Evolutionary conservation across 2,888 invertebrate species (phyloP).

Genomic region (Sarcophaga subvicina): DNA sequence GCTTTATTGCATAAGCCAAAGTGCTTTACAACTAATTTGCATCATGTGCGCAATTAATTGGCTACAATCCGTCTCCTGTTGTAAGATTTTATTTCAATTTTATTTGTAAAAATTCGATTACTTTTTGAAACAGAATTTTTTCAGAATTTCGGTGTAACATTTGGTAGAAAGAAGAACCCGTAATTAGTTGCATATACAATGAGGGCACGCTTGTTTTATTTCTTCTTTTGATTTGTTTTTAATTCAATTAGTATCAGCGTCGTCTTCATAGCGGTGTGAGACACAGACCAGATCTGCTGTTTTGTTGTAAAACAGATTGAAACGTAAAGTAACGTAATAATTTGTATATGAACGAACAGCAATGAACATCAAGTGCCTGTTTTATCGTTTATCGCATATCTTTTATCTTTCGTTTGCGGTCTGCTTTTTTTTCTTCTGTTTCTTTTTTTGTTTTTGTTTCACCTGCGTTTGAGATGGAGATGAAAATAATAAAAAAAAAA

Average conservation of each 20-base stretch:
- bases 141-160: neutral
- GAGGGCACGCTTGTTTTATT: neutral
- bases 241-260: slow-evolving; percentile 61
- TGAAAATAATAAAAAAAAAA: neutral
- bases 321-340: slow-evolving; percentile 47
- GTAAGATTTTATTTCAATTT: too few relatives aligned
- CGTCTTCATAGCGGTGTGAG: slow-evolving; percentile 23
- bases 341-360: slow-evolving; percentile 52
- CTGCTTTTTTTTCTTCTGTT: slow-evolving; percentile 8
- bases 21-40: neutral
- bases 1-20: too few relatives aligned
- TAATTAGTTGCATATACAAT: neutral
- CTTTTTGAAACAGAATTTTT: neutral
- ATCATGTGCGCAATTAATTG: neutral
- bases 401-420: slow-evolving; percentile 23
- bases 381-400: slow-evolving; percentile 60
- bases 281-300: slow-evolving; percentile 31
- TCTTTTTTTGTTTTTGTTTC: slow-evolving; percentile 42
- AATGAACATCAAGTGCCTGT: slow-evolving; percentile 58
- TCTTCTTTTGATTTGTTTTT: slow-evolving; percentile 42
- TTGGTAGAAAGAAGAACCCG: neutral
- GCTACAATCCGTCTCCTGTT: too few relatives aligned
- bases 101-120: too few relatives aligned
- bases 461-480: slow-evolving; percentile 46
- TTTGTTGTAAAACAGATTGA: slow-evolving; percentile 14